Evolutionary conservation across 2,797 vertebrate species (phyloP).

Genomic region (Leptoclinus maculatus): DNA sequence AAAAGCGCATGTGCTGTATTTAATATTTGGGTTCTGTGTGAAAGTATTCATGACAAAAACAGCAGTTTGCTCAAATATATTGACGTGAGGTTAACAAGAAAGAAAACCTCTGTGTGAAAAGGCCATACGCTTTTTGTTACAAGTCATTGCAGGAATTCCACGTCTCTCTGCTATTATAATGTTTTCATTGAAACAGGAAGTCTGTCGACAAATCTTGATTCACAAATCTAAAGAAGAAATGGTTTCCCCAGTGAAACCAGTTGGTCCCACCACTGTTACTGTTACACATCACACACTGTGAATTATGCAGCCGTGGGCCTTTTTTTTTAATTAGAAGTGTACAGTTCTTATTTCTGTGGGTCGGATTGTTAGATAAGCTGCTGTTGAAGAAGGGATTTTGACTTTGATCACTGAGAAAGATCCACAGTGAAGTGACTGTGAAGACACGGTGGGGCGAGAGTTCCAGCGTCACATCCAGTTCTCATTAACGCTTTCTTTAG

Average conservation of each 20-base stretch:
- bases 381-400: neutral
- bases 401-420: conserved; percentile 43
- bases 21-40: neutral
- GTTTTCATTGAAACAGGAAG: neutral
- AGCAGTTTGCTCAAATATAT: no score
- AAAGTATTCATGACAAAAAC: neutral
- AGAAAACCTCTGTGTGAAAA: no score
- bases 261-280: neutral
- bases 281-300: neutral
- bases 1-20: no score
- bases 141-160: no score
- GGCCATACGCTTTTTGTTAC: no score
- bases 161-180: neutral
- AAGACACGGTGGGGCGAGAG: conserved; percentile 3
- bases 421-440: neutral
- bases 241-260: conserved; percentile 16
- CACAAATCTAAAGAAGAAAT: neutral
- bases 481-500: conserved; percentile 18
- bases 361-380: conserved; percentile 33
- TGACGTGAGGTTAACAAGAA: no score
- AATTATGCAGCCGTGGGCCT: neutral
- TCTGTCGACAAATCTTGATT: neutral
- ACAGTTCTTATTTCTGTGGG: neutral
- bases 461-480: conserved; percentile 23
- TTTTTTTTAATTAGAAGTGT: conserved; percentile 28